Evolutionary conservation across 2,113 vertebrate species (phyloP).

Genomic region (Scomber scombrus): DNA sequence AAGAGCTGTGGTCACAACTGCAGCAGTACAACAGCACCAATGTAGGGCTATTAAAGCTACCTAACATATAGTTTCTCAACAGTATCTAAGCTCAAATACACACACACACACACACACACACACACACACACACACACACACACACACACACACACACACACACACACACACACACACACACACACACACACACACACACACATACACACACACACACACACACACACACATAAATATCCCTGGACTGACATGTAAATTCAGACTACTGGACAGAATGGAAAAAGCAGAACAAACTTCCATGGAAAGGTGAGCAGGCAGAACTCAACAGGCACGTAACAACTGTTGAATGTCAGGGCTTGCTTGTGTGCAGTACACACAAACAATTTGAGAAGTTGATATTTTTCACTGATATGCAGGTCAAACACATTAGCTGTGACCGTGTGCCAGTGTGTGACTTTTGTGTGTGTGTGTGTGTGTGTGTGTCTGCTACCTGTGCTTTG

Average conservation of each 20-base stretch:
- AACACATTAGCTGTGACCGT: conserved; percentile 21
- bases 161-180: too few species aligned
- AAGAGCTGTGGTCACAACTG: conserved; percentile 63
- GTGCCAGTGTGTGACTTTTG: background rate
- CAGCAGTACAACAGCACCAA: conserved; percentile 15
- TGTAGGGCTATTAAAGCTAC: conserved; percentile 15
- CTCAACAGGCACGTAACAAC: conserved; percentile 10
- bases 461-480: conserved; percentile 18
- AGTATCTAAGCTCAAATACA: conserved; percentile 15
- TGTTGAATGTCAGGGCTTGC: conserved; percentile 51
- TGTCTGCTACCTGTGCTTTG: conserved; percentile 7
- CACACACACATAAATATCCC: too few species aligned
- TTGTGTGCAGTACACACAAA: conserved; percentile 71
- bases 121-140: too few species aligned
- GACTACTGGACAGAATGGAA: background rate
- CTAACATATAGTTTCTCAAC: conserved; percentile 6
- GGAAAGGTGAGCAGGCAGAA: conserved; percentile 36
- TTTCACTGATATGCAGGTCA: conserved; percentile 56
- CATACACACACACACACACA: too few species aligned
- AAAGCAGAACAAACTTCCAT: conserved; percentile 34
- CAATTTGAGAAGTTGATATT: conserved; percentile 54
- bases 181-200: too few species aligned
- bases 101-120: too few species aligned
- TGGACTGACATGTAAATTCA: conserved; percentile 8
- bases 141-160: too few species aligned